A percentile compares a stretch with the other conserved stretches of the same genome.
Evolutionary conservation across 2,888 invertebrate genomes (phyloP).

Genomic region (Dicyrtoma fusca): DNA sequence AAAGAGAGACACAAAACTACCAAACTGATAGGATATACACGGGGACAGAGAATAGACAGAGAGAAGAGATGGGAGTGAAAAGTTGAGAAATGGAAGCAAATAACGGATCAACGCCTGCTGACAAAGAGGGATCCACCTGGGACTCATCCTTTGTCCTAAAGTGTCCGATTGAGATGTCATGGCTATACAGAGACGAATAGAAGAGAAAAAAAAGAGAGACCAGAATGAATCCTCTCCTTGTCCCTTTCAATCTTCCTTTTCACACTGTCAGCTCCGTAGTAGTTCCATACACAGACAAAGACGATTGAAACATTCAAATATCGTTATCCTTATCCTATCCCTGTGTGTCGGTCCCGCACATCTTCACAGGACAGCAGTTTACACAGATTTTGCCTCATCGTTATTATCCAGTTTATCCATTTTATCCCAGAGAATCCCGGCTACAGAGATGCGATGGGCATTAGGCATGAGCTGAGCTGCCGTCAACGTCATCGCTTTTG

Average conservation of each 20-base stretch:
- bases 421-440: too few species aligned
- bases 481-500: too few species aligned
- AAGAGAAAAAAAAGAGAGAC: slow-evolving; percentile 19
- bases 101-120: slow-evolving; percentile 56
- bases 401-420: too few species aligned
- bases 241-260: slow-evolving; percentile 36
- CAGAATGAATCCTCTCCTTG: slow-evolving; percentile 4
- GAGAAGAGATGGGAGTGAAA: slow-evolving; percentile 32
- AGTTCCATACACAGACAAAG: not conserved
- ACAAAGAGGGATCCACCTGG: slow-evolving; percentile 56
- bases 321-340: not conserved
- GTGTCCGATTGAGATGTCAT: slow-evolving; percentile 57
- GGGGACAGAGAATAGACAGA: slow-evolving; percentile 7
- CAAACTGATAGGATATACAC: not conserved
- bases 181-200: not conserved
- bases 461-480: too few species aligned
- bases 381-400: too few species aligned
- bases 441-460: too few species aligned
- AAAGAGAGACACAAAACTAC: too few species aligned
- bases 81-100: slow-evolving; percentile 39
- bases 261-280: slow-evolving; percentile 22
- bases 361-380: too few species aligned
- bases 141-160: slow-evolving; percentile 56
- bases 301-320: not conserved
- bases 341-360: not conserved